Evolutionary conservation across 2,797 vertebrate genomes (phyloP).

Genomic region (Hydrophis major): DNA sequence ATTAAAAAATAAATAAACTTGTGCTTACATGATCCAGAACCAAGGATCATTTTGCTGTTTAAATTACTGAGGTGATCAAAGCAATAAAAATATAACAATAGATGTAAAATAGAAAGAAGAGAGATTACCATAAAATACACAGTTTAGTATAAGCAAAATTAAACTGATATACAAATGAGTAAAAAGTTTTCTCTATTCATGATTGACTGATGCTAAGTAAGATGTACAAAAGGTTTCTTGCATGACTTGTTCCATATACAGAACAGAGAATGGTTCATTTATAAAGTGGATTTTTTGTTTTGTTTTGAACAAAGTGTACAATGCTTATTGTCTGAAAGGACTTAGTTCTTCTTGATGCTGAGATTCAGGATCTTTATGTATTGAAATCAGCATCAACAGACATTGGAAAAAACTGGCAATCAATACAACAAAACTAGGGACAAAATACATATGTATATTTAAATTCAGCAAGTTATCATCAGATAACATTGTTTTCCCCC

Average conservation of each 20-base stretch:
- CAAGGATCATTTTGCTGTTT: neutral
- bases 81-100: neutral
- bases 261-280: neutral
- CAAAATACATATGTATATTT: neutral
- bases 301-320: neutral
- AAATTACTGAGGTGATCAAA: neutral
- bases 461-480: neutral
- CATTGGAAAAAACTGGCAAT: neutral
- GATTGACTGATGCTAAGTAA: neutral
- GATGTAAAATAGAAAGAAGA: neutral
- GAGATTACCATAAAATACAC: neutral
- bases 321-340: neutral
- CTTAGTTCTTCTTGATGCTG: neutral
- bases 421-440: neutral
- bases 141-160: neutral
- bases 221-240: neutral
- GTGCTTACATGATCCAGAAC: neutral
- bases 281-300: neutral
- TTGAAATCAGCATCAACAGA: neutral
- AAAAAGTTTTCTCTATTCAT: neutral
- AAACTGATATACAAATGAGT: neutral
- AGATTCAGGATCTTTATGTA: neutral
- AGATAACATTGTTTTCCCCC: neutral
- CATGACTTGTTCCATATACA: neutral
- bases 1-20: neutral